Base-by-base conservation (phyloP, 2,113 vertebrate genomes). In the Butastur rufipennis region DNA sequence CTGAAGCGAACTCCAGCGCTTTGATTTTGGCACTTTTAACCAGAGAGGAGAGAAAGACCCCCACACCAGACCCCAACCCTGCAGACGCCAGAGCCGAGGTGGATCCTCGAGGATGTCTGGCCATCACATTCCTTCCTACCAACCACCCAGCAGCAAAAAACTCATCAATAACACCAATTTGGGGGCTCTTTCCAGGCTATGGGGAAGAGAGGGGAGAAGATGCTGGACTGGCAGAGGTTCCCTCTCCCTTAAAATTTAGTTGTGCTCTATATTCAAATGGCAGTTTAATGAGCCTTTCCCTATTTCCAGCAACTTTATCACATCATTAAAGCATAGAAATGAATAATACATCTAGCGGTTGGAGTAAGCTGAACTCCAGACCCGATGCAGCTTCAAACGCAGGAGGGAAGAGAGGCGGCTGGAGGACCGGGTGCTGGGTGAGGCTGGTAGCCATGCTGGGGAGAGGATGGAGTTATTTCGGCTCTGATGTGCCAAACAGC, bases 261-360 rank as follows among this genome's bases (percentile, higher is more conserved):
- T 98, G 97, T 97, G 98, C 97, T 98, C 98, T 97, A 97, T 98
- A 98, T 98, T 98, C 98, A 98, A 98, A 98, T 97, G 97, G 97
- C 97, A 98, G 98, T 97, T 98, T 98, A 98, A 98, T 98, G 98
- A 98, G 98, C 97, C 98, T 98, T 97, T 97, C 97, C 98, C 97
- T 97, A 96, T 98, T 98, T 98, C 98, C 90, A 98, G 98, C 98
- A 98, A 98, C 97, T 98, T 98, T 98, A 98, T 98, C 98, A 98
- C 98, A 98, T 98, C 98, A 98, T 98, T 98, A 98, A 98, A 98
- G 98, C 26, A 0, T 73, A 97, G 96, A 95, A 95, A 98, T 98
- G 98, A 98, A 98, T 98, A 98, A 98, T 98, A 98, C 98, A 98
- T 98, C 98, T 98, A 98, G 98, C 91, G 25, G 96, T 85, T 96